These are phyloP conservation scores for Dendrolimus punctatus DNA, from an alignment of 1,140 invertebrate genomes.

Conservation along the genomic window DNA sequence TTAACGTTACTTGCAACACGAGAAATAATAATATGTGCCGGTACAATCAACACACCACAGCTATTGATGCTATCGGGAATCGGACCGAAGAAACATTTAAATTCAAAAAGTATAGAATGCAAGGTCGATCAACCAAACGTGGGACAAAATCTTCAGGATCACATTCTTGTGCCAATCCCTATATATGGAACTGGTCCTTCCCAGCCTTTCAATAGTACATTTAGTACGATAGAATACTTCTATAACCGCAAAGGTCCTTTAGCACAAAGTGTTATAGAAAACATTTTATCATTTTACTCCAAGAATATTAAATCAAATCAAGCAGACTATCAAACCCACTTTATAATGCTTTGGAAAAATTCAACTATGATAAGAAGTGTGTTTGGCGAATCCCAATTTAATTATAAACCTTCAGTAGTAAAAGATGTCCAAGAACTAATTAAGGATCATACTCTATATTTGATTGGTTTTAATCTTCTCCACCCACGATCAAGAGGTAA, in stretches of 20 bases:
- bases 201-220: constrained; percentile 14
- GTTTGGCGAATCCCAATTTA: constrained; percentile 23
- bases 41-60: constrained; percentile 71
- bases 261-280: constrained; percentile 14
- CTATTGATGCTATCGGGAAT: constrained; percentile 61
- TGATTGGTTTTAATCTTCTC: constrained; percentile 53
- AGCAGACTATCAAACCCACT: constrained; percentile 24
- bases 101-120: constrained; percentile 59
- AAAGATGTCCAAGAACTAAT: constrained; percentile 49
- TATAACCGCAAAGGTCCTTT: constrained; percentile 39
- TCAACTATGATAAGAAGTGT: constrained; percentile 10
- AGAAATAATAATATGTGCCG: constrained; percentile 72
- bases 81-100: constrained; percentile 48
- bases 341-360: constrained; percentile 26
- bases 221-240: constrained; percentile 37
- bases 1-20: constrained; percentile 35
- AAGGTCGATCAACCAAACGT: constrained; percentile 76
- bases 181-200: constrained; percentile 32
- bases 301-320: no score
- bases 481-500: constrained; percentile 69
- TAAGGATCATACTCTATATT: constrained; percentile 45
- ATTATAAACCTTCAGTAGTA: constrained; percentile 31
- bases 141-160: constrained; percentile 80
- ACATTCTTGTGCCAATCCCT: constrained; percentile 40
- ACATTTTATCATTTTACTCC: no score